Percentiles rank a stretch among this genome's conserved stretches.
Evolutionary conservation across 2,113 vertebrate species (phyloP).

Genomic region (Bettongia penicillata): DNA sequence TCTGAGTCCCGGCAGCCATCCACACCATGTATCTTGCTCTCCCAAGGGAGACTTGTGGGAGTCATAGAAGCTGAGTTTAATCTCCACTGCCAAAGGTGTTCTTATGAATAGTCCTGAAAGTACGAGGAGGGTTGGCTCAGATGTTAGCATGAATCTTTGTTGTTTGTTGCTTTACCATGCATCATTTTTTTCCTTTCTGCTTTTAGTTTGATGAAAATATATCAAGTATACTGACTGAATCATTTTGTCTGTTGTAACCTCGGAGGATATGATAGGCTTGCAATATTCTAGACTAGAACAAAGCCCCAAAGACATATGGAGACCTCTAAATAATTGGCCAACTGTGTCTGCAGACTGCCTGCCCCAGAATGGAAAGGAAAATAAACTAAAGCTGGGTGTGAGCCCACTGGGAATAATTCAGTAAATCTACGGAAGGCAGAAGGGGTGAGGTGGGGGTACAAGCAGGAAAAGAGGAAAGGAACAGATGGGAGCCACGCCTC

Average conservation of each 20-base stretch:
- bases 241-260: conserved; percentile 48
- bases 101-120: conserved; percentile 2
- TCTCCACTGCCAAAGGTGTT: neutral
- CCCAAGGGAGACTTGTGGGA: neutral
- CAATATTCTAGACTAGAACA: conserved; percentile 7
- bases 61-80: neutral
- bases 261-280: neutral
- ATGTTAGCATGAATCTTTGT: neutral
- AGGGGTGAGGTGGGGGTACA: conserved; percentile 59
- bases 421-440: conserved; percentile 55
- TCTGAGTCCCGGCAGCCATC: neutral
- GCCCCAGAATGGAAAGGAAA: conserved; percentile 70
- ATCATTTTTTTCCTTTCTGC: conserved; percentile 7
- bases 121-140: neutral
- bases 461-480: conserved; percentile 53
- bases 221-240: conserved; percentile 44
- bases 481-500: conserved; percentile 63
- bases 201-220: conserved; percentile 49
- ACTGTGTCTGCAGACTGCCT: conserved; percentile 71
- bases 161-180: neutral
- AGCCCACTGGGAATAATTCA: conserved; percentile 58
- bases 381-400: neutral
- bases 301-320: conserved; percentile 62
- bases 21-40: neutral
- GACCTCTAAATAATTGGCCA: conserved; percentile 76